Evolutionary conservation across 2,888 invertebrate genomes (phyloP).

Genomic region (Nesidiocoris tenuis): DNA sequence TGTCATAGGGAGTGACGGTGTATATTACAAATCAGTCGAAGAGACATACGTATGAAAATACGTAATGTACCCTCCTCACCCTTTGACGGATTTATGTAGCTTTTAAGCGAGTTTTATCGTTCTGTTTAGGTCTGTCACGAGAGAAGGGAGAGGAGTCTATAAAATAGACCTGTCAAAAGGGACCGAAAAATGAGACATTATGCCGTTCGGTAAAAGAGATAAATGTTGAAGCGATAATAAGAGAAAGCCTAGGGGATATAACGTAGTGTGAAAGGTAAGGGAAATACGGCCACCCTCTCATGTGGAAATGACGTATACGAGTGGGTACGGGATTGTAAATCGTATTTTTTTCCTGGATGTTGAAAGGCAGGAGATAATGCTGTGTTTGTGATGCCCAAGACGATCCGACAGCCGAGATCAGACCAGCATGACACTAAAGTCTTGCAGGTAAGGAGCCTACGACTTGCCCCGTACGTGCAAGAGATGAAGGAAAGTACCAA

Average conservation of each 20-base stretch:
- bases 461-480: background rate
- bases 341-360: conserved; percentile 18
- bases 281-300: background rate
- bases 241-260: conserved; percentile 19
- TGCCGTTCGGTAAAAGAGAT: conserved; percentile 33
- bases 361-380: background rate
- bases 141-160: conserved; percentile 9
- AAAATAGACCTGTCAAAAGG: conserved; percentile 26
- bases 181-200: conserved; percentile 36
- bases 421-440: conserved; percentile 8
- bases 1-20: conserved; percentile 1
- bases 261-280: conserved; percentile 12
- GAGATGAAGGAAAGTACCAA: too few species aligned
- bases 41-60: too few species aligned
- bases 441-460: conserved; percentile 9
- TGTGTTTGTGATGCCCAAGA: too few species aligned
- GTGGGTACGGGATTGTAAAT: conserved; percentile 20
- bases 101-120: conserved; percentile 31
- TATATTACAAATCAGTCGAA: conserved; percentile 23
- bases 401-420: background rate
- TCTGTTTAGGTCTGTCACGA: conserved; percentile 7
- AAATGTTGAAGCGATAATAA: conserved; percentile 37
- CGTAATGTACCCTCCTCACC: conserved; percentile 15
- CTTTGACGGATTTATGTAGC: conserved; percentile 9
- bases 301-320: background rate